Base-by-base conservation (phyloP, 2,888 invertebrate genomes). In the Dicyrtomina minuta region DNA sequence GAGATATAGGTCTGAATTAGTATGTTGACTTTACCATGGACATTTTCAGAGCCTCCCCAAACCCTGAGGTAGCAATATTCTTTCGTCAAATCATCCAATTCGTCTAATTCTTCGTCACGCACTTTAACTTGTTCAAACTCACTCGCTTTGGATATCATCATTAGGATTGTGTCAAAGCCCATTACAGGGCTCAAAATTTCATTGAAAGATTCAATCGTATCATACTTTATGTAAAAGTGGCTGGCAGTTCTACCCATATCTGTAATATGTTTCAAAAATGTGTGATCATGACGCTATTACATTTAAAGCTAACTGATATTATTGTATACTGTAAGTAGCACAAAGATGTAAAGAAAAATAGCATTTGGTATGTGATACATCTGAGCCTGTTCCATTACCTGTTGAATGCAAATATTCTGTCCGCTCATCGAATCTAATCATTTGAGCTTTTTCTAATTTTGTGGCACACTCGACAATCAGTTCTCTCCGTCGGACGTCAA, bases 111-210 rank as follows among this genome's bases (percentile, higher is more conserved):
- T 81, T 99, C 98, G 80, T 98, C 97, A 64, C 99, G 87, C 79
- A 90, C 91, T 85, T 97, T 97, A 0, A 98, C 86, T 80, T 98
- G 96, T 73, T 93, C 89, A 83, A 99, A 99, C 82, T 99, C 99
- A 56, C 93, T 91, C 2, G 98, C 90, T 72, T 90, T 87, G 0
- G 96, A 92, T 64, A 99, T 88, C 88, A 99, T 90, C 73, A 88
- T 88, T n/a, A 99, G 84, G 33, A 96, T 88, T 74, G 93, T 91
- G 0, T 88, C 87, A 75, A 94, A 93, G 3, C 88, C 89, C 92
- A 96, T 94, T 27, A 90, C 86, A 44, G 90, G 87, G 68, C 87
- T 87, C 73, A 93, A 86, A 80, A 88, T 85, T 74, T 93, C 91
- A 82, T 96, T 95, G 82, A 97, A 94, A 22, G 90, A 88, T 81